Evolutionary conservation across 2,888 invertebrate genomes (phyloP).

Genomic region (Chydorus sphaericus): DNA sequence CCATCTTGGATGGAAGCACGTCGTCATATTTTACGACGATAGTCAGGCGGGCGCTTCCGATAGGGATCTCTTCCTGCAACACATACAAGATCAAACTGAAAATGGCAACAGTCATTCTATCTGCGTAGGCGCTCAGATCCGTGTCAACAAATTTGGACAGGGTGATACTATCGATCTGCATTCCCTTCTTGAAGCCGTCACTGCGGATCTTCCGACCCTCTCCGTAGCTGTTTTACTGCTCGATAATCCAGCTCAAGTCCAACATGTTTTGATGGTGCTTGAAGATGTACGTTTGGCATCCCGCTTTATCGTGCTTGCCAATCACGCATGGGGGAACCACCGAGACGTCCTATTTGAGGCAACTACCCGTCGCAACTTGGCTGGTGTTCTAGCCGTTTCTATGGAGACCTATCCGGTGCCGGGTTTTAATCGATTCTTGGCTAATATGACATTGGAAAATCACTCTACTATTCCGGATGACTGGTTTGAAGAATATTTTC

Average conservation of each 20-base stretch:
- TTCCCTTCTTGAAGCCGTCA: conserved; percentile 1
- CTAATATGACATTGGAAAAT: conserved; percentile 13
- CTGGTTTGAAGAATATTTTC: conserved; percentile 32
- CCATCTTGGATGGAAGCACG: conserved; percentile 10
- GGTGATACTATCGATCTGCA: conserved; percentile 3
- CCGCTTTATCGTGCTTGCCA: conserved; percentile 2
- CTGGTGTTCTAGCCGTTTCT: conserved; percentile 3
- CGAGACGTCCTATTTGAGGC: background rate
- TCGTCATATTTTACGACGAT: conserved; percentile 10
- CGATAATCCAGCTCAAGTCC: conserved; percentile 9
- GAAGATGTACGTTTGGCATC: background rate
- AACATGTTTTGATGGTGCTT: conserved; percentile 6
- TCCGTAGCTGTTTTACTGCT: conserved; percentile 13
- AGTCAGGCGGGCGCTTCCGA: background rate
- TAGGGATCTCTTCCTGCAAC: conserved; percentile 4
- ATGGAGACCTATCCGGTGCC: conserved; percentile 7
- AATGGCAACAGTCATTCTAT: too few species aligned
- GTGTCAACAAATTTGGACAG: background rate
- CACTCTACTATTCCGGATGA: conserved; percentile 28
- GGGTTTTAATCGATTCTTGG: conserved; percentile 2
- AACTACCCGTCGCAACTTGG: background rate
- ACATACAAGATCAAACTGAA: background rate
- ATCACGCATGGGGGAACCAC: conserved; percentile 12
- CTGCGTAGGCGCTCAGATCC: conserved; percentile 11
- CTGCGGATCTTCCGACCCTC: background rate